Evolutionary conservation across 2,113 vertebrate genomes (phyloP), one percentile per base, ranked within the genome.

Genomic region (Conger conger): DNA sequence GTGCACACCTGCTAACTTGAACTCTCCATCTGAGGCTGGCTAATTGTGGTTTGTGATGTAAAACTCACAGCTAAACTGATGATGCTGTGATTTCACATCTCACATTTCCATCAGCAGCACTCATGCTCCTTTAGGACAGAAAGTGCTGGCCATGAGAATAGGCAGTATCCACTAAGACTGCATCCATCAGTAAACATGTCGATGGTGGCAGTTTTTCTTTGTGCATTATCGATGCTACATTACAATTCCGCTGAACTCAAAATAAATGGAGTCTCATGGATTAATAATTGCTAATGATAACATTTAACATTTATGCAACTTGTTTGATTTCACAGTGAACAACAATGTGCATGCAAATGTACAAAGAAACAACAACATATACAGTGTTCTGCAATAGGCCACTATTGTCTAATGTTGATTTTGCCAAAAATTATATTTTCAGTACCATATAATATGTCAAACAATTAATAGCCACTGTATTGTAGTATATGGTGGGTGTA

Each of bases 141-240:
- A 68, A 85, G 50, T 68, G 77, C 54, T 6, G 38, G 38, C 40
- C 77, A 80, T 63, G 78, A 30, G 8, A 80, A 54, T 50, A 54
- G 23, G 23, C 53, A 23, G 36, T 35, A 18, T 80, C 78, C 77
- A 40, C 38, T 85, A 40, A 80, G 23, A 80, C 79, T 40, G 37
- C 38, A 80, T 35, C 37, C 79, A n/a, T 80, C 79, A 42, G 27
- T 38, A 42, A 38, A 42, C 37, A 30, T 15, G 38, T 11, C 18
- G 27, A 40, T n/a, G 42, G 79, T 50, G 79, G 42, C 79, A 80
- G 37, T 30, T 20, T 80, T 36, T n/a, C 40, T 27, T 42, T 23
- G 68, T 85, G 57, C 30, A 85, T 85, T 80, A 80, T 85, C 80
- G 54, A 85, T 68, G 53, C 17, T 23, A 53, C 83, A 33, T 63